Base-by-base conservation (phyloP, 2,797 vertebrate genomes). In the Melanotaenia parkinsoni region DNA sequence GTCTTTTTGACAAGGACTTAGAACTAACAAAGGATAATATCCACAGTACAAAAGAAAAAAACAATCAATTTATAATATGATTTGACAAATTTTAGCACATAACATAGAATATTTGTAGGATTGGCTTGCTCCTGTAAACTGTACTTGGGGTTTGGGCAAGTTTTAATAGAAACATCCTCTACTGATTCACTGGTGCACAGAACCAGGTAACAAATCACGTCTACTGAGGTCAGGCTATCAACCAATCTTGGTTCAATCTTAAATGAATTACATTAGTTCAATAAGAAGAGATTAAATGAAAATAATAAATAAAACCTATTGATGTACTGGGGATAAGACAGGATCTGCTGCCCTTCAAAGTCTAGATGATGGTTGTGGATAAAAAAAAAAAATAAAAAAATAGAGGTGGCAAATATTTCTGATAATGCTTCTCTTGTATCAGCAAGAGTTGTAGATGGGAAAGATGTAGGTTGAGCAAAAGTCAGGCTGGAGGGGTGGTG, bases 171-270 rank as follows among this genome's bases (percentile, higher is more conserved):
- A 56, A 24, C 37, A 76, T 73, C 47, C 24, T 75, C 76, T 73
- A 84, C 68, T 79, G 77, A 60, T 79, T 35, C 33, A 7, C 6
- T 35, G 33, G 70, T 58, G 79, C 62, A 72, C 51, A 62, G 50
- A 66, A 43, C 68, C 45, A 74, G 73, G 75, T 84, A 88, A 67
- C 50, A 45, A 63, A 74, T 73, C 74, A 60, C 71, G 47, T 76
- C 74, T 58, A 38, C 28, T 40, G 40, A 63, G 58, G 33, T 32
- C 38, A 32, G 47, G 45, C 62, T 70, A 67, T 35, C 63, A 59
- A 69, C 16, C 30, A 54, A 50, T 53, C 43, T 11, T 56, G 50
- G 77, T 67, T 57, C 68, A 56, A 51, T 58, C 24, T 47, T 24
- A 69, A 40, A 61, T 24, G 18, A 57, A 67, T 10, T 5, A 10